Conservation (phyloP, 1,140 invertebrate genomes). For the Papilio machaon region DNA sequence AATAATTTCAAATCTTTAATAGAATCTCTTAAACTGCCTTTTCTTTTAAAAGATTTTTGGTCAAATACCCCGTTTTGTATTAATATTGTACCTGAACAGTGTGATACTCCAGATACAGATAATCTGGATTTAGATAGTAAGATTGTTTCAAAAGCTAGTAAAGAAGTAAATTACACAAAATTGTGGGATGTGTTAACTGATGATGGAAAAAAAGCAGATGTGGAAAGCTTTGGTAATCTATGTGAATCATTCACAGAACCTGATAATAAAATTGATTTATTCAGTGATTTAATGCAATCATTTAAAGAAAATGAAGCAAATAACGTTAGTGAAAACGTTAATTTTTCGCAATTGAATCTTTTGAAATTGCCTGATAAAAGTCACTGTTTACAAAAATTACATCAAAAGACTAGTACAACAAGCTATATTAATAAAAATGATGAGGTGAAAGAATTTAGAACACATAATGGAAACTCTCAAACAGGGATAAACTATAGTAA, state of each 20-base stretch:
- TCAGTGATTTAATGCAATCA: constrained; percentile 57
- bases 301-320: constrained; percentile 44
- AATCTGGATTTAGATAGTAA: neutral
- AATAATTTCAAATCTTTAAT: constrained; percentile 83
- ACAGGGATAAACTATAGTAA: neutral
- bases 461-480: neutral
- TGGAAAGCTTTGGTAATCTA: constrained; percentile 59
- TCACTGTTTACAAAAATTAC: constrained; percentile 5
- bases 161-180: constrained; percentile 81
- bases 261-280: constrained; percentile 52
- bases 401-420: neutral
- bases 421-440: neutral
- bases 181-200: constrained; percentile 56
- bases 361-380: constrained; percentile 27
- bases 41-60: constrained; percentile 62
- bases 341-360: constrained; percentile 32
- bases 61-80: constrained; percentile 45
- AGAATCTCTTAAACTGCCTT: constrained; percentile 52
- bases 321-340: constrained; percentile 21
- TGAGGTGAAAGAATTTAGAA: neutral
- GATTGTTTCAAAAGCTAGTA: constrained; percentile 84
- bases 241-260: constrained; percentile 50
- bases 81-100: neutral
- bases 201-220: constrained; percentile 35
- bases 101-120: constrained; percentile 68